Evolutionary conservation across 2,888 invertebrate genomes (phyloP), one percentile per base, ranked within the genome.

Genomic region (Branchipolynoe longqiensis): DNA sequence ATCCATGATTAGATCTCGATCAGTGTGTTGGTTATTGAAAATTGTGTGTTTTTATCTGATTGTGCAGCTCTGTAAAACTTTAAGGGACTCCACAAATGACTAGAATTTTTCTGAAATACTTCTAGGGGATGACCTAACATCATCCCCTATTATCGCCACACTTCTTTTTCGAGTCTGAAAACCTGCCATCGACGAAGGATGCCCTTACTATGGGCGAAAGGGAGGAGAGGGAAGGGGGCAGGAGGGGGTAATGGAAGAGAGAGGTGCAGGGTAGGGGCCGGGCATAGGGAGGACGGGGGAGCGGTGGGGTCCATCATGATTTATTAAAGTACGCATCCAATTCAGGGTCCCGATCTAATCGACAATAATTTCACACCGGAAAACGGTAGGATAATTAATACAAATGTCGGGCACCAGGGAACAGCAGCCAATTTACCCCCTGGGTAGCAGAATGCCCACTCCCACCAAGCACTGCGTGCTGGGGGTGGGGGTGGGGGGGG

Each of bases 301-400:
- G n/a, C n/a, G n/a, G n/a, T n/a, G n/a, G n/a, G n/a, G n/a, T n/a
- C n/a, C n/a, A n/a, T 78, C 41, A 78, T 78, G 78, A 78, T 48
- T 78, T 78, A 78, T 78, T 78, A 78, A 78, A 78, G 48, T 78
- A 78, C 48, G 78, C 78, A 78, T 78, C 78, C 41, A 12, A 78
- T 78, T 48, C 78, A 25, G 54, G 28, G 41, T n/a, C 28, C 2
- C 6, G 38, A 54, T 48, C 48, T 78, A 78, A 78, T 78, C 78
- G 78, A 28, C 54, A 48, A 78, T 78, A 78, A 78, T 78, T 78
- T 54, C 78, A 78, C 54, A 41, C 31, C 48, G 31, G 41, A 33
- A 78, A 28, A 18, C 14, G 12, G 54, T 6, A 38, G 14, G 48
- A 78, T 78, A 78, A 78, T 78, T 78, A 41, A 78, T 48, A 78